These are phyloP conservation scores for Syngnathus rostellatus DNA, from an alignment of 2,797 vertebrate genomes.

Conservation along the genomic window DNA sequence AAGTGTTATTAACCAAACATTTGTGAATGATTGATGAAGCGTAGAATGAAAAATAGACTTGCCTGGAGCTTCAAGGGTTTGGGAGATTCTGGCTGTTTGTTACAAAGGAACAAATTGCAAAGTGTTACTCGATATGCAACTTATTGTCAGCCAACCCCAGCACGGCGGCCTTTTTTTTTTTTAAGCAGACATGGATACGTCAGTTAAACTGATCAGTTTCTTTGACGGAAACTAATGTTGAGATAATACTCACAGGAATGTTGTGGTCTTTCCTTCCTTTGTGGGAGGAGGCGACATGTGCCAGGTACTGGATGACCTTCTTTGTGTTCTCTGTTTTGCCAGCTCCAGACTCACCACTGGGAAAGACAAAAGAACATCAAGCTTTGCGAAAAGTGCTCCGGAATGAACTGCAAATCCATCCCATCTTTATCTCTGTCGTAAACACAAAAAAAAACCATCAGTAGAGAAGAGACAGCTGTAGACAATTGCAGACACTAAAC, in stretches of 20 bases:
- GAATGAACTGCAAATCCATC: not conserved
- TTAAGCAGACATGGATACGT: not conserved
- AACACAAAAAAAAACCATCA: not conserved
- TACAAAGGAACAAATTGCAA: conserved; percentile 81
- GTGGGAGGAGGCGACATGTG: conserved; percentile 96
- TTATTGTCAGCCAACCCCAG: not conserved
- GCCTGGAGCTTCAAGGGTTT: conserved; percentile 94
- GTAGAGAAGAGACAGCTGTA: not conserved
- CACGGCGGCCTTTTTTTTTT: not conserved
- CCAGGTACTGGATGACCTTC: conserved; percentile 98
- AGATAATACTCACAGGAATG: conserved; percentile 85
- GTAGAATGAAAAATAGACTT: conserved; percentile 70
- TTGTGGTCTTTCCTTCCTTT: conserved; percentile 98
- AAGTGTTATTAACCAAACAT: conserved; percentile 1
- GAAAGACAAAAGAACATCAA: conserved; percentile 17
- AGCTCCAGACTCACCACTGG: conserved; percentile 97
- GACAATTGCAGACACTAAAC: not conserved
- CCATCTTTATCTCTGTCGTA: not conserved
- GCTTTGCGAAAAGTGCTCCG: not conserved
- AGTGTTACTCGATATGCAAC: conserved; percentile 60
- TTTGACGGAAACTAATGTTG: not conserved
- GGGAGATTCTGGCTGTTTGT: conserved; percentile 91
- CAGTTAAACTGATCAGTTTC: not conserved
- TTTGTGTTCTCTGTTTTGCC: conserved; percentile 99
- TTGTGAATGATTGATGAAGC: conserved; percentile 19